Evolutionary conservation across 2,797 vertebrate species (phyloP).

Genomic region (Emydoidea blandingii): DNA sequence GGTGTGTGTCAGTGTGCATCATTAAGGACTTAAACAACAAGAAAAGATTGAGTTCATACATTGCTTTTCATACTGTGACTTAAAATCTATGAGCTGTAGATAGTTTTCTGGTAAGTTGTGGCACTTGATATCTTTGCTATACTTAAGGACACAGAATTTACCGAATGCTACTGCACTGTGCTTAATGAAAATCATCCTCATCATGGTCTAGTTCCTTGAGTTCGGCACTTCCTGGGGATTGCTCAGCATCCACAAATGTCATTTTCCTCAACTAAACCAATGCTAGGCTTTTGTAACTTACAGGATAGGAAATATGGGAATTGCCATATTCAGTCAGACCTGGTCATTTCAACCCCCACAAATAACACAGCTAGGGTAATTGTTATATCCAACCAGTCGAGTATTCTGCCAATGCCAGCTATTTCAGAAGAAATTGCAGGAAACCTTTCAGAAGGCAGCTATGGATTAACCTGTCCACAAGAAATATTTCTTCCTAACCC

Average conservation of each 20-base stretch:
- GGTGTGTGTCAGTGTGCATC: background rate
- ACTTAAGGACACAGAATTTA: background rate
- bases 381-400: fast-evolving
- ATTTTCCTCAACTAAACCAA: background rate
- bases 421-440: background rate
- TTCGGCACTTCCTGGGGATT: fast-evolving
- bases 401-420: fast-evolving
- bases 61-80: background rate
- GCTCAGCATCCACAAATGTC: background rate
- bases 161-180: background rate
- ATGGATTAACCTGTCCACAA: background rate
- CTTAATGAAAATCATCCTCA: background rate
- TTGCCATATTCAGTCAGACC: background rate
- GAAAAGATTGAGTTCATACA: background rate
- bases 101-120: background rate
- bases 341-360: background rate
- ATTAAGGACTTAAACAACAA: background rate
- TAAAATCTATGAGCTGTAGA: background rate
- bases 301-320: background rate
- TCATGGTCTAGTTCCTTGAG: background rate
- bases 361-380: background rate
- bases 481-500: background rate
- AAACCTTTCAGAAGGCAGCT: background rate
- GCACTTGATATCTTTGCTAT: background rate
- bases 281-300: background rate